phyloP scores from a whole-genome alignment of 1,140 invertebrate genomes.

The Scaptomyza hsui region DNA sequence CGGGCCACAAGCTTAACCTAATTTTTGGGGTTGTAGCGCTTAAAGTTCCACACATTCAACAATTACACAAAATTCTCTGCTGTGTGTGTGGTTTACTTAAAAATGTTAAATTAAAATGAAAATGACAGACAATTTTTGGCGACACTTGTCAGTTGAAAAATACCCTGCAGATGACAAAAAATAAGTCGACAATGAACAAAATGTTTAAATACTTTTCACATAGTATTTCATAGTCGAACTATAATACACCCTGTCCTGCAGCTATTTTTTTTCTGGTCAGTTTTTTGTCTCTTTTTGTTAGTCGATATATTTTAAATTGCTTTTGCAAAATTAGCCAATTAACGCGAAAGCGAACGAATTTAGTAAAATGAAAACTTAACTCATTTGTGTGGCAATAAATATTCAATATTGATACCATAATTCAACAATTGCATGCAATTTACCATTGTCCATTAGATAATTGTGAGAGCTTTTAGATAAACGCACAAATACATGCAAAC shows the following conservation, averaged over 20 bases:
- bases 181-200: too few relatives aligned
- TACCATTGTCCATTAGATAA: constrained; percentile 31
- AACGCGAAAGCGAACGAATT: constrained; percentile 17
- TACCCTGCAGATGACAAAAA: not conserved
- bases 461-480: constrained; percentile 15
- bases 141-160: constrained; percentile 9
- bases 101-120: constrained; percentile 45
- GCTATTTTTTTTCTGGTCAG: not conserved
- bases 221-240: not conserved
- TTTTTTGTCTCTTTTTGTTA: constrained; percentile 7
- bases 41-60: constrained; percentile 37
- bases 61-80: constrained; percentile 18
- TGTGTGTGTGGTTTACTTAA: constrained; percentile 34
- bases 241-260: not conserved
- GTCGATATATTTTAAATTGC: constrained; percentile 31
- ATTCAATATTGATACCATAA: constrained; percentile 45
- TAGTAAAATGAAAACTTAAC: constrained; percentile 1
- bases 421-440: constrained; percentile 49
- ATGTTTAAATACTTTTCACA: not conserved
- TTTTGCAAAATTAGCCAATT: constrained; percentile 35
- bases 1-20: constrained; percentile 19
- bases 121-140: constrained; percentile 51
- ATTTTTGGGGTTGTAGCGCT: constrained; percentile 26
- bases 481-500: not conserved
- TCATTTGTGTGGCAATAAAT: constrained; percentile 28